Evolutionary conservation across 2,113 vertebrate genomes (phyloP).

Genomic region (Herpailurus yagouaroundi): DNA sequence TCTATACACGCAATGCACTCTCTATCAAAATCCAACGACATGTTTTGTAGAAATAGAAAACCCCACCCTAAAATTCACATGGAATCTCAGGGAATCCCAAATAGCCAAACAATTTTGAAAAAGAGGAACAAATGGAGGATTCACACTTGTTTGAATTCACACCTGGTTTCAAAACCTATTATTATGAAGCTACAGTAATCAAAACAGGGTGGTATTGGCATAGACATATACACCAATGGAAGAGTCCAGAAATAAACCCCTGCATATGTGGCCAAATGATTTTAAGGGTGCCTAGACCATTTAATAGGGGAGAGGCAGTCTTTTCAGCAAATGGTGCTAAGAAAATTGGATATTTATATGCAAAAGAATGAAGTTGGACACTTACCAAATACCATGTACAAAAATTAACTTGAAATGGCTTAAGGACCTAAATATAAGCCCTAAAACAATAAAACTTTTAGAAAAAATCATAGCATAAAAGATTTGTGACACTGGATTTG

Average conservation of each 20-base stretch:
- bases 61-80: neutral
- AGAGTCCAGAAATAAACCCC: neutral
- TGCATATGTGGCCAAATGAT: neutral
- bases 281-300: neutral
- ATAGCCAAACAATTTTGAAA: neutral
- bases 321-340: neutral
- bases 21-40: neutral
- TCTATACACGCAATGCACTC: neutral
- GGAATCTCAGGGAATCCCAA: neutral
- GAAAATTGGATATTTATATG: neutral
- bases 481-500: neutral
- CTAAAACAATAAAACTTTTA: neutral
- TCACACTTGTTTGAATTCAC: neutral
- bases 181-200: neutral
- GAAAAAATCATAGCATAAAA: slow-evolving; percentile 4
- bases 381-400: neutral
- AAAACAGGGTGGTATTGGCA: neutral
- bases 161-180: neutral
- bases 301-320: neutral
- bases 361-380: neutral
- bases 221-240: neutral
- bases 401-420: neutral
- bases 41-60: neutral
- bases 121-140: neutral
- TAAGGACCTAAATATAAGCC: neutral